Evolutionary conservation across 2,888 invertebrate genomes (phyloP).

Genomic region (Galerucella nymphaeae): DNA sequence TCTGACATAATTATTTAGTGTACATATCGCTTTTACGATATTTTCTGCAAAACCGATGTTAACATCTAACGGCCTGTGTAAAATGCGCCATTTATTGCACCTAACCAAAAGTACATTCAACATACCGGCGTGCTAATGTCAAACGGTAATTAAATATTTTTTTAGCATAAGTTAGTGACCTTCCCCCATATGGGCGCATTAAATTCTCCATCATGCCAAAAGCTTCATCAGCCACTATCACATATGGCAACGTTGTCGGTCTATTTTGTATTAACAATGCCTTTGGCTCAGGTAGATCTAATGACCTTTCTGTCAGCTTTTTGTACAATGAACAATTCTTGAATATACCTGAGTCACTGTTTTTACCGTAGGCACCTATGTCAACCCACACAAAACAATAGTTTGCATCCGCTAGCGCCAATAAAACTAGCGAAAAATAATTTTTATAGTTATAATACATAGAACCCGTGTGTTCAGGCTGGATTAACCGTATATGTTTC

Average conservation of each 20-base stretch:
- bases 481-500: too few relatives aligned
- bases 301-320: constrained; percentile 11
- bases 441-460: constrained; percentile 11
- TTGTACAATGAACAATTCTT: constrained; percentile 8
- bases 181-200: not conserved
- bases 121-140: constrained; percentile 50
- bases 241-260: constrained; percentile 1
- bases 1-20: too few relatives aligned
- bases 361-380: constrained; percentile 13
- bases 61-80: constrained; percentile 46
- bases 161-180: constrained; percentile 41
- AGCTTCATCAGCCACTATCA: constrained; percentile 7
- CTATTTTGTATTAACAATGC: too few relatives aligned
- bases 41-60: constrained; percentile 1
- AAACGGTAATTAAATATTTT: constrained; percentile 53
- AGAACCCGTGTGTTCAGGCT: not conserved
- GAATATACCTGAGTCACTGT: constrained; percentile 13
- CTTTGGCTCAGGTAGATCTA: constrained; percentile 9
- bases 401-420: constrained; percentile 1
- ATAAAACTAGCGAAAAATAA: constrained; percentile 11
- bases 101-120: constrained; percentile 57
- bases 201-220: too few relatives aligned
- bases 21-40: too few relatives aligned
- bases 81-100: constrained; percentile 55
- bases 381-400: constrained; percentile 6